These are phyloP conservation scores for Agonopterix arenella DNA, from an alignment of 2,888 invertebrate species.

Conservation along the genomic window DNA sequence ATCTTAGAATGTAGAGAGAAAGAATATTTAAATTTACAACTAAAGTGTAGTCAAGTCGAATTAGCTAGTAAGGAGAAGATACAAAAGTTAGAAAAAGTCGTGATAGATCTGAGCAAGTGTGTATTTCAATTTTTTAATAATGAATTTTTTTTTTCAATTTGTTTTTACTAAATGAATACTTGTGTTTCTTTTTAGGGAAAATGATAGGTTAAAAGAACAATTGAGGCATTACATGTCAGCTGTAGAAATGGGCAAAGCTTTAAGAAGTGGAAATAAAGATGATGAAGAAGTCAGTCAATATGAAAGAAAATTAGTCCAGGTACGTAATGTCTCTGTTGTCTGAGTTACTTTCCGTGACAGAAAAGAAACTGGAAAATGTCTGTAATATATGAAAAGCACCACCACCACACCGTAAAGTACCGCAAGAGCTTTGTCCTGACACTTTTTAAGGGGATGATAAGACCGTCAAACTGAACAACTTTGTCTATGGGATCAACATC, in stretches of 20 bases:
- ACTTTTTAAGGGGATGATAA: no score
- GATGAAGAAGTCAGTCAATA: slow-evolving; percentile 86
- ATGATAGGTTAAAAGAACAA: slow-evolving; percentile 89
- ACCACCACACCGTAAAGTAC: no score
- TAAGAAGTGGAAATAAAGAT: slow-evolving; percentile 76
- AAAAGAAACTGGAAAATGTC: not conserved
- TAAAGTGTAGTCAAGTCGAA: slow-evolving; percentile 69
- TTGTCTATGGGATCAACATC: no score
- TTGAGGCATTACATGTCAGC: slow-evolving; percentile 91
- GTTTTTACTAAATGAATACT: no score
- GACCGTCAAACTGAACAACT: no score
- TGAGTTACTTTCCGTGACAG: not conserved
- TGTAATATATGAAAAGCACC: no score
- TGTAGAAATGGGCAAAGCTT: slow-evolving; percentile 90
- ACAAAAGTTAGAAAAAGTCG: slow-evolving; percentile 68
- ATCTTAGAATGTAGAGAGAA: slow-evolving; percentile 64
- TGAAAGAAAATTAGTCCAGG: slow-evolving; percentile 91
- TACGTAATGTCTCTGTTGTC: slow-evolving; percentile 31
- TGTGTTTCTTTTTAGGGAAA: slow-evolving; percentile 78
- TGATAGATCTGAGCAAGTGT: slow-evolving; percentile 81
- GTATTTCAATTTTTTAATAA: slow-evolving; percentile 12
- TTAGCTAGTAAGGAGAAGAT: slow-evolving; percentile 62
- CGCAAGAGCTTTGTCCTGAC: no score
- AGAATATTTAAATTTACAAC: slow-evolving; percentile 68
- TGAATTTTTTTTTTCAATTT: no score